Base-by-base conservation (phyloP, 2,797 vertebrate species). In the Hephaestus fuliginosus region DNA sequence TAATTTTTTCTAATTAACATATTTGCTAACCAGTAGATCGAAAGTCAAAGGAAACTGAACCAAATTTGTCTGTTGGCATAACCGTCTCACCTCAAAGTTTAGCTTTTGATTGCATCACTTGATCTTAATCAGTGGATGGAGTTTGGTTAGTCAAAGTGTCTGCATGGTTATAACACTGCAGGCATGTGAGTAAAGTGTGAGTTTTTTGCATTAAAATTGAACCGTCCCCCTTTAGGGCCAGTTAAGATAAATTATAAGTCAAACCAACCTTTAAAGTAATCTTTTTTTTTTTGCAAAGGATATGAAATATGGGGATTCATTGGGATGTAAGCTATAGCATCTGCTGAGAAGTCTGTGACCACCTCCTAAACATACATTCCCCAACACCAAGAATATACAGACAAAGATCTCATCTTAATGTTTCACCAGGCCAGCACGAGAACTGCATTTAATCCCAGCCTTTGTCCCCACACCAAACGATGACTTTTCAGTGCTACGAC, bases 291-390 rank as follows among this genome's bases (percentile, higher is more conserved):
- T 11, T 44, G 73, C 65, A 25, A 41, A 20, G 74, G 55, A 53
- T 61, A 51, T 83, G 64, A 85, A 81, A 74, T 44, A 71, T 48
- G 74, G 77, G 74, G 74, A 88, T 89, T 86, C 66, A 46, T 58
- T 79, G 81, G 85, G 88, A 84, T 52, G 61, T 53, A 28, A 76
- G 84, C 89, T 84, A 88, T 30, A 55, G 44, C 75, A 51, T 85
- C 82, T 82, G 76, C 81, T 9, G 44, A 77, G 58, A 81, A 58
- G 61, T 56, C 60, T 43, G 61, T 53, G 41, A 72, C 70, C 72
- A 55, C 46, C 30, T 53, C 52, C 11, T n/a, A 57, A 57, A 72
- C 5, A 68, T 39, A 15, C 17, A 52, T 17, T 56, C 33, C 53
- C 14, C 15, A 36, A 18, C 44, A 56, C 22, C 22, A 69, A 76